These are phyloP conservation scores for Stictonetta naevosa DNA, from an alignment of 2,113 vertebrate genomes.

Conservation along the genomic window DNA sequence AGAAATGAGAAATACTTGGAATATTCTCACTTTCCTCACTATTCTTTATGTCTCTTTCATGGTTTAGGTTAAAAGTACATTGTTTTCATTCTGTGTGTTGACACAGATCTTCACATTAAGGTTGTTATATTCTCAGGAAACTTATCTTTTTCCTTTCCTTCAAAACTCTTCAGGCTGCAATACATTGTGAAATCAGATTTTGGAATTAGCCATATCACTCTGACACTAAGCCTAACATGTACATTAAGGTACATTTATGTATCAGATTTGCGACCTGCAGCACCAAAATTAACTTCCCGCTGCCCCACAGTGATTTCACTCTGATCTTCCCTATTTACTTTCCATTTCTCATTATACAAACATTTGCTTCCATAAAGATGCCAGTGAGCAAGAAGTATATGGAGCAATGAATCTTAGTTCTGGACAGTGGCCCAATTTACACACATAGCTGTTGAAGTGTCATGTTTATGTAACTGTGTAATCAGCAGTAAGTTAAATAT, in stretches of 20 bases:
- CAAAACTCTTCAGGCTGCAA: neutral
- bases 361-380: neutral
- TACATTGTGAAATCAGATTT: neutral
- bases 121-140: neutral
- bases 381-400: neutral
- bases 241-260: neutral
- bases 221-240: neutral
- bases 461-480: neutral
- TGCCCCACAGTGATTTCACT: neutral
- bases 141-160: neutral
- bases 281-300: neutral
- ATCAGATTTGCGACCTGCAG: conserved; percentile 1
- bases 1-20: neutral
- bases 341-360: neutral
- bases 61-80: neutral
- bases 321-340: neutral
- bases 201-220: neutral
- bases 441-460: neutral
- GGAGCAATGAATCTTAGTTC: neutral
- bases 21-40: neutral
- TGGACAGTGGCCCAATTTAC: neutral
- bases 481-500: neutral
- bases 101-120: neutral
- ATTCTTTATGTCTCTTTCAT: neutral
- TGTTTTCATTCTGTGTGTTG: neutral